Percentiles rank a stretch among this genome's conserved stretches.
These are phyloP conservation scores for Onchidella celtica DNA, from an alignment of 2,888 invertebrate genomes.

Conservation along the genomic window DNA sequence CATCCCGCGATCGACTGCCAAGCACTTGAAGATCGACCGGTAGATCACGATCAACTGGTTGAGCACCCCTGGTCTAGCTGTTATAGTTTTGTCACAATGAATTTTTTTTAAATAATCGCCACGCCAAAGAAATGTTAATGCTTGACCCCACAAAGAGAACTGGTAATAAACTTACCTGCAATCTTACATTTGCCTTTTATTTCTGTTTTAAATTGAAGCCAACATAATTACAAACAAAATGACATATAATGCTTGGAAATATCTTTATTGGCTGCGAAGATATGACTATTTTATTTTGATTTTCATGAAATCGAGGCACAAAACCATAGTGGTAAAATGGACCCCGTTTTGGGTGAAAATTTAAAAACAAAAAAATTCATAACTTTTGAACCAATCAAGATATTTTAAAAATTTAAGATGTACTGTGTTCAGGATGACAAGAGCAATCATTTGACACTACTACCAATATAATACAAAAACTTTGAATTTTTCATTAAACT, in stretches of 20 bases:
- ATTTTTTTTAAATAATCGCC: no score
- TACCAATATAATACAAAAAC: not conserved
- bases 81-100: no score
- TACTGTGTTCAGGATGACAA: not conserved
- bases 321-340: not conserved
- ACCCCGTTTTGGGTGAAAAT: not conserved
- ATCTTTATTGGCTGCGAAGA: not conserved
- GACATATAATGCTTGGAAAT: not conserved
- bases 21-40: no score
- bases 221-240: not conserved
- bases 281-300: not conserved
- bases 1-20: no score
- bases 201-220: not conserved
- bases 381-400: conserved; percentile 2
- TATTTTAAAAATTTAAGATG: not conserved
- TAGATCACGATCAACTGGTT: no score
- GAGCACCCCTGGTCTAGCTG: no score
- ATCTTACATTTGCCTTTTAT: no score
- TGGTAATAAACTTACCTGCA: no score
- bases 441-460: not conserved
- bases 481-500: not conserved
- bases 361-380: not conserved
- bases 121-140: no score
- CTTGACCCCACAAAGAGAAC: no score
- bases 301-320: not conserved